Conservation (phyloP, 2,888 invertebrate species). For the Noctuana brunneofusca region DNA sequence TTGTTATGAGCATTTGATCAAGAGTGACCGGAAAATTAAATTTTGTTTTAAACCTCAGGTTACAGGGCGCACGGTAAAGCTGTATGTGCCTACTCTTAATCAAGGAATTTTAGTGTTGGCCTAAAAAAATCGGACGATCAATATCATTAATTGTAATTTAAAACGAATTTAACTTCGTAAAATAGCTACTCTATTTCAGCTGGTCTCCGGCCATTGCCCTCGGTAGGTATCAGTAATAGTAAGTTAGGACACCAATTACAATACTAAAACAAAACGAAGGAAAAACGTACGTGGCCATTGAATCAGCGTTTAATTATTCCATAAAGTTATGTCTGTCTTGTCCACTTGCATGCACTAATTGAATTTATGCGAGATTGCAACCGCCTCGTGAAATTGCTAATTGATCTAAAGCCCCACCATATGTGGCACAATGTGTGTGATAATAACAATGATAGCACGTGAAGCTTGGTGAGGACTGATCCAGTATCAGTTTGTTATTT, state of each 20-base stretch:
- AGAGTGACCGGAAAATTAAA: too few species aligned
- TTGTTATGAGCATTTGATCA: too few species aligned
- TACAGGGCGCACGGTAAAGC: too few species aligned
- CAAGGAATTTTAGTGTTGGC: too few species aligned
- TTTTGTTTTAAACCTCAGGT: too few species aligned
- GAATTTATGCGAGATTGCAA: conserved; percentile 72
- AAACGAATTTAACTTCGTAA: neutral
- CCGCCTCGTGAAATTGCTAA: conserved; percentile 65
- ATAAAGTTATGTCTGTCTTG: conserved; percentile 59
- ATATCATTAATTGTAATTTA: neutral
- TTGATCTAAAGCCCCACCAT: conserved; percentile 63
- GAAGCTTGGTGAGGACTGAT: neutral
- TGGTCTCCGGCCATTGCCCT: neutral
- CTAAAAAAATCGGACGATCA: too few species aligned
- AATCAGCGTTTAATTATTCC: conserved; percentile 65
- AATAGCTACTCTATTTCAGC: too few species aligned
- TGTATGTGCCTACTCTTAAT: too few species aligned
- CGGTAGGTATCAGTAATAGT: neutral
- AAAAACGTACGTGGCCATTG: conserved; percentile 6
- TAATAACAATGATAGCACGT: conserved; percentile 24
- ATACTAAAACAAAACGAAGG: neutral
- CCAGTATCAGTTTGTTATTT: neutral
- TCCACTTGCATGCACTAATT: conserved; percentile 52
- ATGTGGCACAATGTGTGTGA: conserved; percentile 38
- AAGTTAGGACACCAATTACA: neutral